Evolutionary conservation across 2,113 vertebrate genomes (phyloP), one percentile per base, ranked within the genome.

Genomic region (Poecile atricapillus): DNA sequence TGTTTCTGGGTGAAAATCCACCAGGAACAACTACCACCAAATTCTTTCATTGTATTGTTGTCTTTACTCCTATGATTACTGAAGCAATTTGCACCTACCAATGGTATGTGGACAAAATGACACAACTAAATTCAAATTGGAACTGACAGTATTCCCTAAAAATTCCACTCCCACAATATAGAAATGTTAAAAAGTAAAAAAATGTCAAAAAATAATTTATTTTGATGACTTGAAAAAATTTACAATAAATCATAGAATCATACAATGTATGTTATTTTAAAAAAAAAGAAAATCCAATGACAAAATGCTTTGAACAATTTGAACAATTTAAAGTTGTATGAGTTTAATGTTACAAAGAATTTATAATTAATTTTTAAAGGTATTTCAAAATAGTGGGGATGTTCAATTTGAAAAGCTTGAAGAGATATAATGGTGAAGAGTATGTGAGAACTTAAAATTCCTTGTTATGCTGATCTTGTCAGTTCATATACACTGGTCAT

Each of bases 401-500:
- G 53, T 43, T 69, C 90, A 0, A 67, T 89, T 76, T 70, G 52
- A 56, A 59, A 83, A 41, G 10, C 47, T 67, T 56, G 31, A 35
- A 43, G 43, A 49, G 15, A 43, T 47, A 46, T 33, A 85, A 62
- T 50, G 5, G 17, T 63, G 35, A 74, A 67, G 62, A 69, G 20
- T 58, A 84, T 11, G 22, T 81, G 56, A 83, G 85, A 90, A 87
- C 56, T 84, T 89, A 79, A 91, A 87, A 92, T 76, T 83, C 37
- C 76, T 89, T 87, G 47, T 94, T 96, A 74, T 78, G 50, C 23
- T 92, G 73, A 81, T 88, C 92, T 84, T 88, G 75, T 88, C 68
- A 68, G 71, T 77, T 94, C 79, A 68, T 88, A 92, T 75, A 80
- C 31, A 86, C 71, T 56, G 60, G 37, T 92, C 93, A 93, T 92